A percentile compares a stretch with the other conserved stretches of the same genome.
These are phyloP conservation scores for Diadumene lineata DNA, from an alignment of 92 coral and sea anemone species.

Conservation along the genomic window DNA sequence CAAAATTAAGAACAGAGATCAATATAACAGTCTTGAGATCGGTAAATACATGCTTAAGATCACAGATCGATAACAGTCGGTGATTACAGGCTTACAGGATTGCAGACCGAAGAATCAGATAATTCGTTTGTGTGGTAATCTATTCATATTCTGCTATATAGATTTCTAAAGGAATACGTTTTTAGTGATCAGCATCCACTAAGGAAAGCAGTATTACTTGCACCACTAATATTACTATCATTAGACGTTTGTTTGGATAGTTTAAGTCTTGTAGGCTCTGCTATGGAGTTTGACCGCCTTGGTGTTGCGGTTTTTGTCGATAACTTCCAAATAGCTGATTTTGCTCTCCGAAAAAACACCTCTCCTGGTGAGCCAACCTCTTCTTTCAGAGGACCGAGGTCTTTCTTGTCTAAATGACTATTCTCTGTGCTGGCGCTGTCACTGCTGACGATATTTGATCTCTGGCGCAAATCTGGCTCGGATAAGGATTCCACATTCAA, in stretches of 20 bases:
- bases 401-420: background rate
- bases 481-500: background rate
- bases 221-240: slow-evolving; percentile 16
- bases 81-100: too few species aligned
- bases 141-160: too few species aligned
- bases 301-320: background rate
- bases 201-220: slow-evolving; percentile 17
- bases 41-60: too few species aligned
- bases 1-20: too few species aligned
- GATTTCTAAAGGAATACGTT: too few species aligned
- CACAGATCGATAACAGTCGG: too few species aligned
- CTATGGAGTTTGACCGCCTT: slow-evolving; percentile 7
- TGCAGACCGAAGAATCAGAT: too few species aligned
- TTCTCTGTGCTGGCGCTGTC: background rate
- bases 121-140: too few species aligned
- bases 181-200: slow-evolving; percentile 4
- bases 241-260: slow-evolving; percentile 21
- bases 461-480: background rate
- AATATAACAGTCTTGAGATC: too few species aligned
- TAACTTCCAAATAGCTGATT: background rate
- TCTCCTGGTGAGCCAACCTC: slow-evolving; percentile 5
- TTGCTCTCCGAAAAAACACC: slow-evolving; percentile 21
- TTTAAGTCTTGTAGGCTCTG: background rate
- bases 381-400: background rate
- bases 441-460: background rate